Percentiles rank a stretch among this genome's conserved stretches.
These are phyloP conservation scores for Zeuzera pyrina DNA, from an alignment of 2,888 invertebrate species.

Conservation along the genomic window DNA sequence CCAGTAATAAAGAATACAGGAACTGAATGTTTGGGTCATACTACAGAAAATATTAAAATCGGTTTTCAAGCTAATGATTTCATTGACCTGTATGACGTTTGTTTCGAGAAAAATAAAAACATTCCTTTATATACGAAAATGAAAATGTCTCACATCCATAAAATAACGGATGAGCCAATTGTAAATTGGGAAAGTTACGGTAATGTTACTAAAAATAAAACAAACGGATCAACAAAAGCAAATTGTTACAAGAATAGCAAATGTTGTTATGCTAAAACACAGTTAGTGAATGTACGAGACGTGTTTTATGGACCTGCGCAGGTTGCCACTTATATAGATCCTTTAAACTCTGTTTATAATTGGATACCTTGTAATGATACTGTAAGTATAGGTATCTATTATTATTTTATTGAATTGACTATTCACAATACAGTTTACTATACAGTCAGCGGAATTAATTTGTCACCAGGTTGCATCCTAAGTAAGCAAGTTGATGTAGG, in stretches of 20 bases:
- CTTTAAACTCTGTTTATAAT: conserved; percentile 18
- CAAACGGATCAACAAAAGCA: neutral
- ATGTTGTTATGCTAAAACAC: conserved; percentile 19
- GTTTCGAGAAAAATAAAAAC: conserved; percentile 7
- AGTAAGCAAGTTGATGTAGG: too few relatives aligned
- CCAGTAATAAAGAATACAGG: conserved; percentile 7
- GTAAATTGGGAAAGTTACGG: neutral
- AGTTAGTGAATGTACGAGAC: conserved; percentile 18
- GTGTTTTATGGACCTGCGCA: conserved; percentile 18
- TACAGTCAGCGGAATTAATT: too few relatives aligned
- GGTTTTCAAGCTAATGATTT: conserved; percentile 7
- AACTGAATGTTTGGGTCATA: conserved; percentile 7
- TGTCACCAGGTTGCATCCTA: too few relatives aligned
- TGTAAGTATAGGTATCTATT: conserved; percentile 2
- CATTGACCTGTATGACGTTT: conserved; percentile 9
- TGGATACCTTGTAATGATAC: conserved; percentile 7
- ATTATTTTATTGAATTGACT: too few relatives aligned
- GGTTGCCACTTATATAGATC: conserved; percentile 19
- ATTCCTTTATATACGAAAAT: conserved; percentile 6
- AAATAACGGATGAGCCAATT: neutral
- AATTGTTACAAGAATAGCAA: conserved; percentile 1
- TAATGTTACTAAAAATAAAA: neutral
- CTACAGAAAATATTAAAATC: conserved; percentile 8
- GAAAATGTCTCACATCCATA: neutral
- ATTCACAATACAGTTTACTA: too few relatives aligned